Base-by-base conservation (phyloP, 2,888 invertebrate species). In the Sabellastarte sp. region DNA sequence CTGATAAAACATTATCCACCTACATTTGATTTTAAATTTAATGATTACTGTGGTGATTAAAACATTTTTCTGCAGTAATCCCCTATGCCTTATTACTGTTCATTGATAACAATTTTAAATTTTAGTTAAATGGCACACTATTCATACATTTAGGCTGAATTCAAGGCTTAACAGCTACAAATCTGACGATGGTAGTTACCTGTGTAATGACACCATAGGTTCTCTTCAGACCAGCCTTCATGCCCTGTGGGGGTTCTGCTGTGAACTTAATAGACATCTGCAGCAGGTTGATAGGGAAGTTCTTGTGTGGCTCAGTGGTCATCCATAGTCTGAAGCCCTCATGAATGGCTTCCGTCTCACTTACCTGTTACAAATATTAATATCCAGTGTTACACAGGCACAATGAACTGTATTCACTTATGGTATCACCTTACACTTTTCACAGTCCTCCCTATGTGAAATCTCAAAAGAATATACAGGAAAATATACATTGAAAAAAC, bases 251-350 rank as follows among this genome's bases (percentile, higher is more conserved):
- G 20, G 96, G 96, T 85, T 97, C 97, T 82, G 96, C 96, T 1
- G 97, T 97, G 80, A 95, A 97, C 85, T 97, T 97, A 65, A 97
- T 94, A 3, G 94, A 93, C 89, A 93, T 93, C 88, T 96, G 91
- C 20, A 89, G 84, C 31, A 89, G 81, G 63, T 88, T 93, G 76
- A 97, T 97, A 0, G 96, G 96, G 84, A 97, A 97, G 74, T 93
- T 91, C 15, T 90, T 87, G 81, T 97, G 95, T 0, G 93, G 92
- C 87, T 96, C 95, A 0, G 95, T 95, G 0, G 96, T 96, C 71
- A 97, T 88, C 96, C 96, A 97, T 56, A 95, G 87, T 59, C 95
- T 88, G 83, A 95, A 96, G 0, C 89, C 87, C 3, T 91, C 90
- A 77, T 95, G 89, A n/a, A 95, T 89, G 59, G 88, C 88, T 75